Evolutionary conservation across 2,113 vertebrate genomes (phyloP).

Genomic region (Sus scrofa): T2T-Sscrofa CM000818.6:1458501-1459000

Average conservation of each 20-base stretch:
- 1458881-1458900: not conserved
- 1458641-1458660: not conserved
- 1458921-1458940: not conserved
- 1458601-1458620: not conserved
- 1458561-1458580: not conserved
- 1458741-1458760: no score
- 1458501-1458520: not conserved
- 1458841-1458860: not conserved
- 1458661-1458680: not conserved
- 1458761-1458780: not conserved
- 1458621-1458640: not conserved
- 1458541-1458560: not conserved
- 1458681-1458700: no score
- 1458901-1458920: not conserved
- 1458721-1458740: not conserved
- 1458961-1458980: not conserved
- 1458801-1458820: no score
- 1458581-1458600: not conserved
- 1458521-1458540: not conserved
- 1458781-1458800: not conserved
- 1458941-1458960: not conserved
- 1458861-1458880: not conserved
- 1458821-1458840: fast-evolving
- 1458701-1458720: no score
- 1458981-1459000: not conserved